These are phyloP conservation scores for Sepioteuthis lessoniana DNA, from an alignment of 2,888 invertebrate species.

Conservation along the genomic window DNA sequence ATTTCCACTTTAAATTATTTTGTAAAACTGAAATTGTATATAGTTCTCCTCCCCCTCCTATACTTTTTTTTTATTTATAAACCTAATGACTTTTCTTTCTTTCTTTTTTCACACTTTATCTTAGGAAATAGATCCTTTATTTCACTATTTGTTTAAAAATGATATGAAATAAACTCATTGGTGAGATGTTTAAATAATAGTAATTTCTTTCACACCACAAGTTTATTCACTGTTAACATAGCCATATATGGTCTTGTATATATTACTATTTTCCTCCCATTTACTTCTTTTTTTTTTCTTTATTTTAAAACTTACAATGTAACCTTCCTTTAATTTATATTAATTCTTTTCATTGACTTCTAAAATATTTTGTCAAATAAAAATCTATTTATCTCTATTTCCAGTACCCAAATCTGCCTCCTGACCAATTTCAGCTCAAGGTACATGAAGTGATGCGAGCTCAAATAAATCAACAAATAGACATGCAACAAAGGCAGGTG, in stretches of 20 bases:
- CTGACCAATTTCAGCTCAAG: conserved; percentile 65
- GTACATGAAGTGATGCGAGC: conserved; percentile 67
- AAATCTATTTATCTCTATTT: conserved; percentile 47
- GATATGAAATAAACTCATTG: background rate
- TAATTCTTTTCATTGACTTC: background rate
- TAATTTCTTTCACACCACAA: background rate
- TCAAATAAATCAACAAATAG: conserved; percentile 67
- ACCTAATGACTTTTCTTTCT: background rate
- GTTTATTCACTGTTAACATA: background rate
- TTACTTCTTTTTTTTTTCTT: background rate
- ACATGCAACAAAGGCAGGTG: conserved; percentile 65
- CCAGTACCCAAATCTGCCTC: conserved; percentile 68
- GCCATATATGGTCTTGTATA: background rate
- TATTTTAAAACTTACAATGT: background rate
- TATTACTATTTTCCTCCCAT: background rate
- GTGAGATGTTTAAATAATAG: background rate
- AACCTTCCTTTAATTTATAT: background rate
- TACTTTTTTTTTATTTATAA: background rate
- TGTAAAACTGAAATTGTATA: no score
- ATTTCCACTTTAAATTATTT: no score
- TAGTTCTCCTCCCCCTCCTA: no score
- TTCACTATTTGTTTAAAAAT: background rate
- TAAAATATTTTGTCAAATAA: background rate
- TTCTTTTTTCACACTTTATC: background rate
- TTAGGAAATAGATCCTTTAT: background rate